A percentile compares a stretch with the other conserved stretches of the same genome.
phyloP scores from a whole-genome alignment of 2,888 invertebrate species.

The Tenthredo distinguenda region DNA sequence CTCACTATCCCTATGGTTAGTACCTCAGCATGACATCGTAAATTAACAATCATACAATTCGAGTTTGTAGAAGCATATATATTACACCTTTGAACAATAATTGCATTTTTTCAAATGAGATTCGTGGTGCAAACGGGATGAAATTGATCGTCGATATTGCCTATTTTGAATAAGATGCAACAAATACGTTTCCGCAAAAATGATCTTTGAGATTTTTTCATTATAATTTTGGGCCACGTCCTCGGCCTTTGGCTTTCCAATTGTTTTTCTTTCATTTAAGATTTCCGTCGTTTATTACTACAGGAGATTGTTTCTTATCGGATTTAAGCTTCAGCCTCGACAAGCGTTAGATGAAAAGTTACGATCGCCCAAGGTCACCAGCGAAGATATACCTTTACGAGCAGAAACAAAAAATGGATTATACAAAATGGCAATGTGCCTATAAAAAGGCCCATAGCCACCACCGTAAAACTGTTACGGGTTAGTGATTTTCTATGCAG shows the following conservation, averaged over 20 bases:
- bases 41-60: background rate
- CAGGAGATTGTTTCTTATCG: constrained; percentile 38
- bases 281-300: constrained; percentile 14
- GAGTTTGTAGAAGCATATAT: background rate
- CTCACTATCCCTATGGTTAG: background rate
- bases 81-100: background rate
- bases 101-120: background rate
- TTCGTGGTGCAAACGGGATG: background rate
- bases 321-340: constrained; percentile 17
- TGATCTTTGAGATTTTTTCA: background rate
- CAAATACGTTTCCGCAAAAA: background rate
- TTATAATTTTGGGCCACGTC: background rate
- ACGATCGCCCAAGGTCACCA: constrained; percentile 31
- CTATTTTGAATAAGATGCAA: background rate
- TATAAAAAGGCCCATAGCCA: constrained; percentile 25
- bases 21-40: background rate
- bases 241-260: background rate
- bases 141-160: background rate
- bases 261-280: constrained; percentile 17
- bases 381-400: constrained; percentile 36
- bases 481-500: constrained; percentile 2
- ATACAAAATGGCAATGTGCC: constrained; percentile 18
- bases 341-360: constrained; percentile 34
- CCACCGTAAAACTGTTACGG: constrained; percentile 10
- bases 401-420: constrained; percentile 31